Percentiles rank a stretch among this genome's conserved stretches.
Evolutionary conservation across 2,888 invertebrate species (phyloP).

Genomic region (Acanthosoma haemorrhoidale): DNA sequence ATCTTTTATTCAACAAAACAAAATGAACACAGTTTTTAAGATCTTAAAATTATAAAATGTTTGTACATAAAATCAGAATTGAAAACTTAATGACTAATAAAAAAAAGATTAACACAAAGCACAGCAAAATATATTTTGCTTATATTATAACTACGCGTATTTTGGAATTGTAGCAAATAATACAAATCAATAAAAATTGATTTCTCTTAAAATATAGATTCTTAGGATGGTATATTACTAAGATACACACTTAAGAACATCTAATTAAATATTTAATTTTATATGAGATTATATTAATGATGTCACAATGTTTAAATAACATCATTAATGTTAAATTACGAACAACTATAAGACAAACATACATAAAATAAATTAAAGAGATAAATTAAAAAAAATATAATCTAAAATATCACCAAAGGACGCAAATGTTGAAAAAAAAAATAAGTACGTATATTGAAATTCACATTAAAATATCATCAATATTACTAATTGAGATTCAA

Average conservation of each 20-base stretch:
- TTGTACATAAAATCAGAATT: not conserved
- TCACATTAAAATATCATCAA: not conserved
- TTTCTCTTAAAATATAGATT: not conserved
- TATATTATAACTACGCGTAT: too few relatives aligned
- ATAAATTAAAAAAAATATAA: not conserved
- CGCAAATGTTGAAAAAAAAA: slow-evolving; percentile 8
- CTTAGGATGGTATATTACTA: not conserved
- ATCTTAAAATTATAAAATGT: not conserved
- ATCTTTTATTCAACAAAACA: slow-evolving; percentile 5
- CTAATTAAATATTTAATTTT: not conserved
- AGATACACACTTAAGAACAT: not conserved
- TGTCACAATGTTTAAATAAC: not conserved
- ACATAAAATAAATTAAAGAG: not conserved
- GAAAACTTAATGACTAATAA: not conserved
- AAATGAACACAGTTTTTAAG: not conserved
- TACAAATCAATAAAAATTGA: not conserved
- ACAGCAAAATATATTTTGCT: too few relatives aligned
- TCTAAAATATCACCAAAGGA: not conserved
- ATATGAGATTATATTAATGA: not conserved
- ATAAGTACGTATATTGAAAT: slow-evolving; percentile 5
- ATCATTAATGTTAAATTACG: not conserved
- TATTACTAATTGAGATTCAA: not conserved
- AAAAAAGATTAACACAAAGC: not conserved
- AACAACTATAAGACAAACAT: too few relatives aligned
- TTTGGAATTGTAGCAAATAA: too few relatives aligned